A percentile compares a stretch with the other conserved stretches of the same genome.
Conservation (phyloP, 2,113 vertebrate species). For the Mobula hypostoma region DNA sequence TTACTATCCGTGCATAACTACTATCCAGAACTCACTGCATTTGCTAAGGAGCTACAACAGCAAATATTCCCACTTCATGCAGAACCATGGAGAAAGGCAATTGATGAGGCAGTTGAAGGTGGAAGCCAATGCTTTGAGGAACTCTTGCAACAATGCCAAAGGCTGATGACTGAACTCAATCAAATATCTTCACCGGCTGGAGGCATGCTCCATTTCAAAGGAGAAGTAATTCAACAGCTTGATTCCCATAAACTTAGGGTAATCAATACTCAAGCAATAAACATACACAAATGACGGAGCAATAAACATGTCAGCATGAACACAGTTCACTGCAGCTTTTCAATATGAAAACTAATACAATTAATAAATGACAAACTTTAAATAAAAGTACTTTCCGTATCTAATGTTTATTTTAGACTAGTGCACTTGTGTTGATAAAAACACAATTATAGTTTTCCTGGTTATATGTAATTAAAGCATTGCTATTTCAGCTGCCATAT, state of each 20-base stretch:
- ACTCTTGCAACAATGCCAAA: too few species aligned
- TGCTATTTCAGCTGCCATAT: background rate
- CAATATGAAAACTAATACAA: background rate
- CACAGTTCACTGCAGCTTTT: background rate
- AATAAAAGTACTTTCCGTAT: background rate
- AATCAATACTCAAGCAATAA: background rate
- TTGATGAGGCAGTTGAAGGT: too few species aligned
- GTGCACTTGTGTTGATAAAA: background rate
- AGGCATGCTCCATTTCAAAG: too few species aligned
- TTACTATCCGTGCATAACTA: too few species aligned
- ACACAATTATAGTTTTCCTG: background rate
- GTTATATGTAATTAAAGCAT: background rate
- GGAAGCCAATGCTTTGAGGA: too few species aligned
- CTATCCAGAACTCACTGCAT: too few species aligned
- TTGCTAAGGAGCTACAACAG: too few species aligned
- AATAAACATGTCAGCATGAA: background rate
- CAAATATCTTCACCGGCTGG: too few species aligned
- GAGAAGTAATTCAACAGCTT: too few species aligned
- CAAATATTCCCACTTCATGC: too few species aligned
- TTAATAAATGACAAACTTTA: background rate
- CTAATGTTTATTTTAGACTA: background rate
- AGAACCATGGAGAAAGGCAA: too few species aligned
- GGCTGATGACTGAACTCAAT: background rate
- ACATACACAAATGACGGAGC: background rate
- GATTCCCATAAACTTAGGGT: background rate